Evolutionary conservation across 2,888 invertebrate genomes (phyloP).

Genomic region (Arge pagana): DNA sequence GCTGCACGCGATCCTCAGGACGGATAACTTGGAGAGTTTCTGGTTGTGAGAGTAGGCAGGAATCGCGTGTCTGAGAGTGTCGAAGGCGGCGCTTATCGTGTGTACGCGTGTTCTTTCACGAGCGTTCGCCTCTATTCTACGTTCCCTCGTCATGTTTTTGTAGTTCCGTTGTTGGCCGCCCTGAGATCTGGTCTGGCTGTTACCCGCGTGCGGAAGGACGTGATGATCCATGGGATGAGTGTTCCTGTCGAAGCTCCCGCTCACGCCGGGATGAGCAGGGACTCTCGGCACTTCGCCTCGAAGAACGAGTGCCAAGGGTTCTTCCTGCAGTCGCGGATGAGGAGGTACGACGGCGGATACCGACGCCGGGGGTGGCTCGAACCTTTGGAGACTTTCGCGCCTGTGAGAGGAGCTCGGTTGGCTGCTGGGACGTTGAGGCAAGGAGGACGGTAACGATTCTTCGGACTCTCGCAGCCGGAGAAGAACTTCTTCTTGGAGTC

Average conservation of each 20-base stretch:
- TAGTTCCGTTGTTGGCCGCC: slow-evolving; percentile 77
- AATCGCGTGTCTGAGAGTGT: slow-evolving; percentile 80
- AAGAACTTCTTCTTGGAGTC: slow-evolving; percentile 39
- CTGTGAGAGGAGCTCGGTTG: slow-evolving; percentile 27
- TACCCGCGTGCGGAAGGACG: slow-evolving; percentile 23
- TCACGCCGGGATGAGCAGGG: slow-evolving; percentile 63
- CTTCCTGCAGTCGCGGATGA: slow-evolving; percentile 59
- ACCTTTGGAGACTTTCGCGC: slow-evolving; percentile 36
- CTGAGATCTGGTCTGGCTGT: slow-evolving; percentile 33
- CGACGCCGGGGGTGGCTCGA: slow-evolving; percentile 35
- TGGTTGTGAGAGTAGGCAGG: slow-evolving; percentile 93
- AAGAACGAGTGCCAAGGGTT: slow-evolving; percentile 67
- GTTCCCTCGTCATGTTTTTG: slow-evolving; percentile 92
- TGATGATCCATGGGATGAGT: slow-evolving; percentile 22
- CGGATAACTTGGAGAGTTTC: slow-evolving; percentile 90
- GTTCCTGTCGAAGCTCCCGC: slow-evolving; percentile 41
- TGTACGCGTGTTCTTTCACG: slow-evolving; percentile 91
- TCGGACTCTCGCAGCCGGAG: slow-evolving; percentile 24
- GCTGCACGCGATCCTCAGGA: slow-evolving; percentile 89
- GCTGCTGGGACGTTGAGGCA: neutral
- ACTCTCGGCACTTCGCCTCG: slow-evolving; percentile 60
- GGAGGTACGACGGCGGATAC: slow-evolving; percentile 10
- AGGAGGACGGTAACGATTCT: slow-evolving; percentile 4
- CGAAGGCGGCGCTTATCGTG: slow-evolving; percentile 94
- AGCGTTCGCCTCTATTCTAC: slow-evolving; percentile 93